Evolutionary conservation across 2,888 invertebrate genomes (phyloP).

Genomic region (Melolontha melolontha): DNA sequence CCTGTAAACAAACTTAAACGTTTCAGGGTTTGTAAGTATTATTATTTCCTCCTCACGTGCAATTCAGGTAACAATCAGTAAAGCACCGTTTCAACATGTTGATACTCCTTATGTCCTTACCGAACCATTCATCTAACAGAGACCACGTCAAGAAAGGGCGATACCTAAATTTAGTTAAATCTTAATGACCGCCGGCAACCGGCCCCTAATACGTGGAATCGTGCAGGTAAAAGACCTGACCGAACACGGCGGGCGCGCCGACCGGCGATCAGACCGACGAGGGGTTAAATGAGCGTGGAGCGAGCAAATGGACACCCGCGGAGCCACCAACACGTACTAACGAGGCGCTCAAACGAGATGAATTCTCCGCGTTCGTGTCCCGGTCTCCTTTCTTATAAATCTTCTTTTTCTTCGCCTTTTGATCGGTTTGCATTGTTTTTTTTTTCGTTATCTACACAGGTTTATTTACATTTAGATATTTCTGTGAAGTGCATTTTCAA

Average conservation of each 20-base stretch:
- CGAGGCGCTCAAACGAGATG: constrained; percentile 26
- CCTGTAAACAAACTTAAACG: too few relatives aligned
- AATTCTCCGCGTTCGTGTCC: not conserved
- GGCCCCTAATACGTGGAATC: not conserved
- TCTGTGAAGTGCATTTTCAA: too few relatives aligned
- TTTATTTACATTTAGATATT: too few relatives aligned
- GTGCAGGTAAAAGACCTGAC: constrained; percentile 17
- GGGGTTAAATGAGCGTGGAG: constrained; percentile 18
- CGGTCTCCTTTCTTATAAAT: not conserved
- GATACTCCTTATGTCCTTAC: not conserved
- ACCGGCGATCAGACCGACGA: not conserved
- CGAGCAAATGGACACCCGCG: constrained; percentile 27
- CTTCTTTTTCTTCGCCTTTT: not conserved
- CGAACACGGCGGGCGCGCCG: not conserved
- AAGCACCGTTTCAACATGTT: not conserved
- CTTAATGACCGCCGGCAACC: constrained; percentile 8
- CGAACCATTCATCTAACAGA: not conserved
- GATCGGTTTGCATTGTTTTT: not conserved
- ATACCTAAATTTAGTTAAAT: constrained; percentile 5
- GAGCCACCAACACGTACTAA: constrained; percentile 25
- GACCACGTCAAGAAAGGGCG: constrained; percentile 1
- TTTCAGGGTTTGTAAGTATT: too few relatives aligned
- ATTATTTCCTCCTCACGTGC: too few relatives aligned
- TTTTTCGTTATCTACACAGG: not conserved
- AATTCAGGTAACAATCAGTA: not conserved